Evolutionary conservation across 2,113 vertebrate species (phyloP).

Genomic region (Engystomops pustulosus): DNA sequence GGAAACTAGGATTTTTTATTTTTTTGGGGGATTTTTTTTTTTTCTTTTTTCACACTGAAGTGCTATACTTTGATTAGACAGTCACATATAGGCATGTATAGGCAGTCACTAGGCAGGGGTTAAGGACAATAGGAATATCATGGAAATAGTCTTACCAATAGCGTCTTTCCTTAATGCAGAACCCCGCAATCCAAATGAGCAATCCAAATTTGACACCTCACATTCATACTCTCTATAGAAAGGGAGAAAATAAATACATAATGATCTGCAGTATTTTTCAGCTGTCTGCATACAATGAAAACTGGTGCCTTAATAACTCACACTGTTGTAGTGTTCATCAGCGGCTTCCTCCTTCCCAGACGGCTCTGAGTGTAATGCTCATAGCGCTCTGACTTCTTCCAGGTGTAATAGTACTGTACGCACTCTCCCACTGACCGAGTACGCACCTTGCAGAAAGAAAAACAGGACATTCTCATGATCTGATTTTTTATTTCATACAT

Average conservation of each 20-base stretch:
- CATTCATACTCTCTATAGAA: slow-evolving; percentile 43
- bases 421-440: slow-evolving; percentile 94
- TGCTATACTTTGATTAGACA: no score
- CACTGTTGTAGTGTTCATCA: slow-evolving; percentile 80
- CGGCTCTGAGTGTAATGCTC: slow-evolving; percentile 91
- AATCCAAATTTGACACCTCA: slow-evolving; percentile 9
- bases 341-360: slow-evolving; percentile 87
- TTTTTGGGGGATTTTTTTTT: no score
- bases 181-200: slow-evolving; percentile 5
- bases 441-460: slow-evolving; percentile 80
- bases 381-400: slow-evolving; percentile 94
- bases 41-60: no score
- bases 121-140: background rate
- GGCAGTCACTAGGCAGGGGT: no score
- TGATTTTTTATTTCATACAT: no score
- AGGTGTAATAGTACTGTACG: slow-evolving; percentile 96
- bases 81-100: no score
- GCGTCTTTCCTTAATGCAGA: background rate
- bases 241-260: background rate
- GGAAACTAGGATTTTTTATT: no score
- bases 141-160: background rate
- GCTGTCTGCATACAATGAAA: background rate
- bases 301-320: slow-evolving; percentile 72
- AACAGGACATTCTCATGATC: background rate
- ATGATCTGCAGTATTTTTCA: background rate